Conservation (phyloP, 2,797 vertebrate species). For the Notoglanidium macrostoma region DNA sequence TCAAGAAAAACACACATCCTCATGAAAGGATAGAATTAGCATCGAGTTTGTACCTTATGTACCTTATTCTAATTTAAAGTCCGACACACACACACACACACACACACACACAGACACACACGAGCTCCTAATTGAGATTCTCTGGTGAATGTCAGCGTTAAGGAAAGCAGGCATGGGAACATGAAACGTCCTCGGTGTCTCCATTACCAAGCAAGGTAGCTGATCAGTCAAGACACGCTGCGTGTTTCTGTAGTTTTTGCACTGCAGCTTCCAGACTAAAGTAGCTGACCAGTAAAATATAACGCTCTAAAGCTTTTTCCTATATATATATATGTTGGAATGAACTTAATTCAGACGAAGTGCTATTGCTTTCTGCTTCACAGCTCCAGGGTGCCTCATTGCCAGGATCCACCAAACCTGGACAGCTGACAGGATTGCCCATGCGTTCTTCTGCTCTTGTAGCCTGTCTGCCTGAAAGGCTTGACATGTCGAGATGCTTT, state of each 20-base stretch:
- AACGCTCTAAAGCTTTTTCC: background rate
- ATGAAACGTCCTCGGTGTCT: background rate
- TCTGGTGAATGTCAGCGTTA: background rate
- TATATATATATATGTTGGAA: background rate
- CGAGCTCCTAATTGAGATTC: background rate
- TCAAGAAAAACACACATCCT: background rate
- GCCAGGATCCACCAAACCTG: background rate
- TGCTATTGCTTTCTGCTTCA: background rate
- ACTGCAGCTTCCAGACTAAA: background rate
- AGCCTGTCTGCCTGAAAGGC: background rate
- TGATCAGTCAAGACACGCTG: background rate
- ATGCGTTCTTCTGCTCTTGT: background rate
- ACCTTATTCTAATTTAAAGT: background rate
- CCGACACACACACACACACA: background rate
- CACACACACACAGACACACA: constrained; percentile 6
- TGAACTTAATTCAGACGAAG: background rate
- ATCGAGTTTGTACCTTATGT: constrained; percentile 19
- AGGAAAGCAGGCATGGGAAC: background rate
- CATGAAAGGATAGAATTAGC: constrained; percentile 16
- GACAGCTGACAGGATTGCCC: background rate
- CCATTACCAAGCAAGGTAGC: background rate
- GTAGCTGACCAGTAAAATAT: background rate
- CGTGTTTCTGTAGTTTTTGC: background rate
- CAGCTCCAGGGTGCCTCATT: background rate
- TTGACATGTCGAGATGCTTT: background rate